Percentiles rank a stretch among this genome's conserved stretches.
These are phyloP conservation scores for Drosophila busckii DNA, from an alignment of 1,140 invertebrate genomes.

Conservation along the genomic window DNA sequence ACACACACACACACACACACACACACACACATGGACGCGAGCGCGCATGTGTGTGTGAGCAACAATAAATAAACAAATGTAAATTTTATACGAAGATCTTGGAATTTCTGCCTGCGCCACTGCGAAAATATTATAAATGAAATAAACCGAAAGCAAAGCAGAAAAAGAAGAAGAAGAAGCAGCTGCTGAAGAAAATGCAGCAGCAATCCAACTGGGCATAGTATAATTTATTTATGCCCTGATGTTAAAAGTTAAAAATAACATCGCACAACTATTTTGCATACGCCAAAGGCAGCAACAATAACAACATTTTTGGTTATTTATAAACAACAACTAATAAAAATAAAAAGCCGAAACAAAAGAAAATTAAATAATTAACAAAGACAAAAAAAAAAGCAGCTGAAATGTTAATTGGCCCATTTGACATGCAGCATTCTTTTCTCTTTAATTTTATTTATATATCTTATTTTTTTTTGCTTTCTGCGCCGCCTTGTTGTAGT, in stretches of 20 bases:
- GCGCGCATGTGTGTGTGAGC: slow-evolving; percentile 6
- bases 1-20: too few relatives aligned
- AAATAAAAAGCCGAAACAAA: slow-evolving; percentile 11
- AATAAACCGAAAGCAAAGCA: slow-evolving; percentile 27
- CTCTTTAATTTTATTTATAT: slow-evolving; percentile 4
- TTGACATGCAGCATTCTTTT: slow-evolving; percentile 72
- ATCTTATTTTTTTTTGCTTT: slow-evolving; percentile 31
- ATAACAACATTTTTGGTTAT: slow-evolving; percentile 54
- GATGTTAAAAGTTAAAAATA: slow-evolving; percentile 57
- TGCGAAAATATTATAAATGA: slow-evolving; percentile 54
- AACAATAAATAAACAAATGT: slow-evolving; percentile 61
- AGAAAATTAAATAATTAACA: slow-evolving; percentile 37
- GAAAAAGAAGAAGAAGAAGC: not conserved
- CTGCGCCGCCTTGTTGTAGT: slow-evolving; percentile 11
- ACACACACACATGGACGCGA: slow-evolving; percentile 2
- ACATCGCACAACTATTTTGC: slow-evolving; percentile 59
- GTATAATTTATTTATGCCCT: slow-evolving; percentile 47
- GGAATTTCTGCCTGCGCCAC: slow-evolving; percentile 45
- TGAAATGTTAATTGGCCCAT: slow-evolving; percentile 77
- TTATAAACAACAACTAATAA: slow-evolving; percentile 65
- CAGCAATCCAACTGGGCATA: slow-evolving; percentile 43
- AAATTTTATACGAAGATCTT: slow-evolving; percentile 45
- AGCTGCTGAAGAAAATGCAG: not conserved
- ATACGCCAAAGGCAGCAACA: slow-evolving; percentile 35
- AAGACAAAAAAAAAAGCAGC: slow-evolving; percentile 61